Evolutionary conservation across 2,113 vertebrate genomes (phyloP).

Genomic region (Papio anubis): DNA sequence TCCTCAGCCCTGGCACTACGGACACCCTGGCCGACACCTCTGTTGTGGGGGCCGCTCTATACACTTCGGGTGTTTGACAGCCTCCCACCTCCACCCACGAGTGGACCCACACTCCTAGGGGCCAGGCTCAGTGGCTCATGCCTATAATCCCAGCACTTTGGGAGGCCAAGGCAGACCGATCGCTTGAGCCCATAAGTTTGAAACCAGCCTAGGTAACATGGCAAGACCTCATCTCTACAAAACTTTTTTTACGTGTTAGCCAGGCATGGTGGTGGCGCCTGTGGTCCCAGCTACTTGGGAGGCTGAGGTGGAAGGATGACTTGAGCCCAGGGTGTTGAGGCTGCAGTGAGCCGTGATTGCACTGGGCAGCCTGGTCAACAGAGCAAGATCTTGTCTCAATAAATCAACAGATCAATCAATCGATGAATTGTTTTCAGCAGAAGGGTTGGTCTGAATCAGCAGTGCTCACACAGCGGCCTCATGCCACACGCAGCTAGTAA

Average conservation of each 20-base stretch:
- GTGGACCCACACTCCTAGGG: neutral
- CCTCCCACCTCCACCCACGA: neutral
- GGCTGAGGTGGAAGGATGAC: neutral
- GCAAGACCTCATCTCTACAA: neutral
- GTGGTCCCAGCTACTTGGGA: neutral
- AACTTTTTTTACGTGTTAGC: neutral
- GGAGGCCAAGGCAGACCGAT: neutral
- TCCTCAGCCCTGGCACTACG: neutral
- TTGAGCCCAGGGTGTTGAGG: neutral
- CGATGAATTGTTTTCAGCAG: rapidly evolving
- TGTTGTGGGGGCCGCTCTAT: rapidly evolving
- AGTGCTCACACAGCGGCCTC: rapidly evolving
- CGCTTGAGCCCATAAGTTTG: neutral
- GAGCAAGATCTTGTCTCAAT: neutral
- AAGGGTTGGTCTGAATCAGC: neutral
- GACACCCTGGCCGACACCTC: neutral
- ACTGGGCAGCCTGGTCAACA: neutral
- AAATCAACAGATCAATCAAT: neutral
- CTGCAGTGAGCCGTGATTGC: neutral
- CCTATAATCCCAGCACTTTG: neutral
- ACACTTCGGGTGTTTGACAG: rapidly evolving
- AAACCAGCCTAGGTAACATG: neutral
- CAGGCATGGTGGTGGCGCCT: neutral
- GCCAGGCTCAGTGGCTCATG: neutral
- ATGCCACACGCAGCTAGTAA: neutral